These are phyloP conservation scores for Heloderma charlesbogerti DNA, from an alignment of 2,113 vertebrate genomes.

Conservation along the genomic window DNA sequence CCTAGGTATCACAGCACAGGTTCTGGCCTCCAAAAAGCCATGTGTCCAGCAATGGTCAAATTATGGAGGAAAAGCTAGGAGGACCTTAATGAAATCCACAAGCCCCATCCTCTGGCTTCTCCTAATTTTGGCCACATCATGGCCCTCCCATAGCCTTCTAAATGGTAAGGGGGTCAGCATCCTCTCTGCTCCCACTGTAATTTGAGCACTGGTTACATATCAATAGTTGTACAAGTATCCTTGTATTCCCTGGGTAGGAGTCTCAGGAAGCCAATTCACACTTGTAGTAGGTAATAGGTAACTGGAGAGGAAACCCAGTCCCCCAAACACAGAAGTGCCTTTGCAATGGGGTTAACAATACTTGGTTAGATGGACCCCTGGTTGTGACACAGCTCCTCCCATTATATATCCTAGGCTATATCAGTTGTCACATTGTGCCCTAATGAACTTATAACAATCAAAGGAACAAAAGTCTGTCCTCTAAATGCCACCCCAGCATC, in stretches of 20 bases:
- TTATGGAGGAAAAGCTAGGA: neutral
- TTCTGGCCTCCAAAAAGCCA: neutral
- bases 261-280: neutral
- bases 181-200: neutral
- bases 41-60: neutral
- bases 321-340: neutral
- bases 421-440: neutral
- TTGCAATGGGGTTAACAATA: neutral
- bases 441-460: neutral
- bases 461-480: neutral
- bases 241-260: neutral
- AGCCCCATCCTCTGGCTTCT: neutral
- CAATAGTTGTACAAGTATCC: neutral
- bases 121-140: neutral
- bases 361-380: neutral
- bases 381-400: neutral
- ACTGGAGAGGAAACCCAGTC: neutral
- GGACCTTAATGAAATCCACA: neutral
- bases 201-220: neutral
- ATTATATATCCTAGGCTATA: rapidly evolving
- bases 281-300: too few relatives aligned
- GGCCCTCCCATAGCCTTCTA: neutral
- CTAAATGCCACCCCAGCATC: conserved; percentile 11
- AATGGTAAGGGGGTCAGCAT: neutral
- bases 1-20: neutral